Evolutionary conservation across 2,113 vertebrate genomes (phyloP), one percentile per base, ranked within the genome.

Genomic region (Chamaetylas fuelleborni): DNA sequence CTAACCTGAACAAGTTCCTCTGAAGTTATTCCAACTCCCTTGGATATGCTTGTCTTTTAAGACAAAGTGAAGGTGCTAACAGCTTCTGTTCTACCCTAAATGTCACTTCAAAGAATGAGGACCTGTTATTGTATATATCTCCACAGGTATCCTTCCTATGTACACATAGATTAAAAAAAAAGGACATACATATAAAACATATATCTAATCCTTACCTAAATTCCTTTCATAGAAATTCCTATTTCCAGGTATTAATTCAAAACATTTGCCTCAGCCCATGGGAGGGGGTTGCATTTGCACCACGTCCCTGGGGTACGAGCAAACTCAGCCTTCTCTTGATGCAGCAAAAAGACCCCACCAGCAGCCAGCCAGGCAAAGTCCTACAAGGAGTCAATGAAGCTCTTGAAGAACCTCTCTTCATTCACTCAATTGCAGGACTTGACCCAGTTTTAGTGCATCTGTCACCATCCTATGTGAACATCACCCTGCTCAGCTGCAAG

Each of bases 391-490:
- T 92, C 94, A 96, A 67, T 88, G 79, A 93, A 92, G 67, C 84
- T 73, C 81, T 81, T 60, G 67, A 86, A 70, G 90, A 95, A 95
- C 90, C 60, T 96, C 90, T 91, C 86, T 92, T 87, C 82, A 96
- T 96, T 96, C 94, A 97, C 95, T 93, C 86, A 90, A 0, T 22
- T 90, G 76, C 82, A 97, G 94, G 94, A 94, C 94, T 91, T 78
- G 85, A 92, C 90, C 67, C 72, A 81, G 86, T 94, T 97, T 96
- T 92, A 96, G 95, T 92, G 93, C 92, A 95, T 95, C 77, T 95
- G 80, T 95, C 93, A 92, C 88, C 80, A 83, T 88, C 90, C 88
- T 20, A 40, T 93, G 84, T 40, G 69, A 93, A 93, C 92, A 90
- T 61, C 90, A 57, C 80, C 53, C 89, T 22, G 90, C 83, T 93